phyloP scores from a whole-genome alignment of 2,888 invertebrate genomes.

The Athripsodes cinereus region DNA sequence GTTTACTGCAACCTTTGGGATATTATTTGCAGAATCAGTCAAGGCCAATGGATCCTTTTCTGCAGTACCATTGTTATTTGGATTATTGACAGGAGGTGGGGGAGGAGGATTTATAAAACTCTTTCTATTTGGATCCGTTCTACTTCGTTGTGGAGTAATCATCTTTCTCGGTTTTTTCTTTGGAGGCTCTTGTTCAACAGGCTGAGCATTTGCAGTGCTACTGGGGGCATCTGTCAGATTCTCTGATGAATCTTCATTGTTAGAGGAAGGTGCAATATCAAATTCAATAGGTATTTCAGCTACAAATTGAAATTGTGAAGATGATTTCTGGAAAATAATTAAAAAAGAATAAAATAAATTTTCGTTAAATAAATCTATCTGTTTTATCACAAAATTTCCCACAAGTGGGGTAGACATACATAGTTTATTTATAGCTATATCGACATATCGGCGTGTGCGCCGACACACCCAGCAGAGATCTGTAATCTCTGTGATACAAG shows the following conservation, averaged over 20 bases:
- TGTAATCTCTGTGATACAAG: too few relatives aligned
- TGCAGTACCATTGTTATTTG: conserved; percentile 2
- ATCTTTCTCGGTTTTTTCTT: conserved; percentile 13
- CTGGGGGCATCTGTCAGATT: background rate
- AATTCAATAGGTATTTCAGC: conserved; percentile 20
- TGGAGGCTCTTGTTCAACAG: background rate
- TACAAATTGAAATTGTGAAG: conserved; percentile 12
- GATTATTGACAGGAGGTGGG: background rate
- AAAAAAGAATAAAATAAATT: background rate
- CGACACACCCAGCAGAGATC: too few relatives aligned
- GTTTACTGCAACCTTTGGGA: background rate
- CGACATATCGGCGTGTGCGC: background rate
- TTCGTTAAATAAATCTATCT: too few relatives aligned
- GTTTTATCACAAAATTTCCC: too few relatives aligned
- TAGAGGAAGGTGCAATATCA: conserved; percentile 7
- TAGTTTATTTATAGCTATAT: background rate
- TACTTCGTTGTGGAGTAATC: conserved; percentile 14
- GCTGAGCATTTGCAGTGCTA: background rate
- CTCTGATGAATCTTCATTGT: background rate
- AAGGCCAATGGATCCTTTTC: background rate
- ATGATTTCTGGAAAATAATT: background rate
- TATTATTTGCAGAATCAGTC: background rate
- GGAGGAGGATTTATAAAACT: background rate
- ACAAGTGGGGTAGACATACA: too few relatives aligned
- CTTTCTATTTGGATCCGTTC: background rate